Conservation (phyloP, 2,113 vertebrate species). For the Paracanthobrama guichenoti region DNA sequence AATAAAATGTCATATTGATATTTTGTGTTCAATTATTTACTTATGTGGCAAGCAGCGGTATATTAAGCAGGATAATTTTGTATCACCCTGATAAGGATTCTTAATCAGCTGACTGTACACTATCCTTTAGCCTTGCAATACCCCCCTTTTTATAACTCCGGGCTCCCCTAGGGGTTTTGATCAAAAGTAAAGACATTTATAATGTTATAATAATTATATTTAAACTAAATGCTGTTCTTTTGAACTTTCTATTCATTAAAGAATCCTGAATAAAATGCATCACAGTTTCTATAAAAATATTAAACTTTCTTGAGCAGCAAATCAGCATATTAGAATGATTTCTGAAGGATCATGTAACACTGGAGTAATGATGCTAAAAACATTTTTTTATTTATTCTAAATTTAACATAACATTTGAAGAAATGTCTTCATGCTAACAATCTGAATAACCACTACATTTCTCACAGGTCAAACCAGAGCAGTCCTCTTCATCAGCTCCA, state of each 20-base stretch:
- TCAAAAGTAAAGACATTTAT: not conserved
- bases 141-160: too few relatives aligned
- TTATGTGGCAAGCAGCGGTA: too few relatives aligned
- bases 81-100: too few relatives aligned
- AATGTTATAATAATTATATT: not conserved
- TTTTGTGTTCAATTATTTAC: too few relatives aligned
- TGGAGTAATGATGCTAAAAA: not conserved
- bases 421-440: not conserved
- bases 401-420: not conserved
- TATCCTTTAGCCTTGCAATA: too few relatives aligned
- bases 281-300: not conserved
- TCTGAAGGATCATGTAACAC: not conserved
- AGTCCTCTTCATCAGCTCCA: constrained; percentile 17
- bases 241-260: not conserved
- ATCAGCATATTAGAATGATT: not conserved
- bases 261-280: not conserved
- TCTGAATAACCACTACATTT: not conserved
- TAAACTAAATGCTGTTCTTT: not conserved
- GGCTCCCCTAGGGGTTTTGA: not conserved
- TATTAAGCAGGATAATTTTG: too few relatives aligned
- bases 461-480: constrained; percentile 37
- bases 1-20: too few relatives aligned
- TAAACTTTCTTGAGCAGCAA: not conserved
- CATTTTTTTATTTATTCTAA: too few relatives aligned
- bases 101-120: too few relatives aligned